Base-by-base conservation (phyloP, 2,888 invertebrate genomes). In the Ectemnius lituratus region DNA sequence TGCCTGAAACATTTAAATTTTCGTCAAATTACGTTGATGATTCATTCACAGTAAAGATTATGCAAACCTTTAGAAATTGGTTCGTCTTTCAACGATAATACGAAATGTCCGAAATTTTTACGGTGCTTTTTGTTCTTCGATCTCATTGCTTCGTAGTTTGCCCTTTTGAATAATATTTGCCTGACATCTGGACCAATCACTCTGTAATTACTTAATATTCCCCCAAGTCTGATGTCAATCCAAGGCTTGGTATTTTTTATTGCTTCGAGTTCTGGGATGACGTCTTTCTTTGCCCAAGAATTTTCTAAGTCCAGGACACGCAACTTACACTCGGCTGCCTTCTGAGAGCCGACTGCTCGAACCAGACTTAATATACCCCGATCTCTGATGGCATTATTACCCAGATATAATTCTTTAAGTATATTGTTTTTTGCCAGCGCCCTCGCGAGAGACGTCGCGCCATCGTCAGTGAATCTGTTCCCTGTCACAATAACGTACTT, bases 341-440 rank as follows among this genome's bases (percentile, higher is more conserved):
- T 73, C 13, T 71, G 67, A 0, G 84, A 78, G 14, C 83, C 84
- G 2, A 93, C 82, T 27, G 91, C 86, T n/a, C 86, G 86, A 8
- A 92, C 82, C 20, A 93, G 70, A n/a, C 70, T 72, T n/a, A 91
- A 86, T n/a, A 66, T 75, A 60, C 93, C 92, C 2, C 89, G 90
- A 1, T 92, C 87, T 23, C 89, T 89, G 37, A 93, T 88, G 11
- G 92, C 91, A 87, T 94, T 94, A 75, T 91, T 90, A 28, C 92
- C 92, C 3, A 94, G 83, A 81, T 91, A 90, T 14, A 93, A 73
- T 58, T 87, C 87, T 67, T 89, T 80, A 14, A 94, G 84, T 2
- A 89, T 88, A 45, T 85, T 87, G 81, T 92, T 93, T 63, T 85
- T 90, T 56, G 89, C 80, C n/a, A 93, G 73, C 2, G 91, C 92